Base-by-base conservation (phyloP, 2,797 vertebrate species). In the Zalophus californianus region DNA sequence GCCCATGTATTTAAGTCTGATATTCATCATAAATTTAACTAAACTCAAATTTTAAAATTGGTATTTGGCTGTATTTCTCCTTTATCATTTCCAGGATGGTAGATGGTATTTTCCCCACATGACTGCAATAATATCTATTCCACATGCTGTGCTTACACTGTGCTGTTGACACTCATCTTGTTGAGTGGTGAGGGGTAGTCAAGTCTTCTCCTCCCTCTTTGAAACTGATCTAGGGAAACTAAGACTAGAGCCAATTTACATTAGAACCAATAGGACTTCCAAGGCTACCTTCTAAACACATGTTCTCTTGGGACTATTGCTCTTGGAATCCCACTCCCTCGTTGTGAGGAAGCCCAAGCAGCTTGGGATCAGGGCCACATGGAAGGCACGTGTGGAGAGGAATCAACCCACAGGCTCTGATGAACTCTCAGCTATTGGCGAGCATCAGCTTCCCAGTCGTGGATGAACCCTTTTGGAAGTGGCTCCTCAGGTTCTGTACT, bases 31-130 rank as follows among this genome's bases (percentile, higher is more conserved):
- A 86, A 82, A 80, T 64, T 86, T 62, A 44, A 91, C 16, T 35
- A n/a, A 83, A 58, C 70, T 54, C 44, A 91, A 44, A 52, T 75
- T 72, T 78, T 44, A n/a, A 96, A 94, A 54, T 75, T 83, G 73
- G 2, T 75, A 68, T 48, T 90, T 85, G 50, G 32, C 18, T 85
- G 0, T 38, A 66, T 75, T 90, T 96, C 18, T 91, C 9, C 20
- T 89, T 77, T 44, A 20, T 32, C 88, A 41, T 54, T 66, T 86
- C 64, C 41, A 73, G 3, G 5, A 2, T 66, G 7, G 0, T 2
- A 60, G 78, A 52, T 7, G 35, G 7, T n/a, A 54, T 86, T 80
- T 96, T 83, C 18, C 86, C 20, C 21, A 77, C 38, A 7, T 15
- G 2, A n/a, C n/a, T 54, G 20, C 72, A 92, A 48, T 3, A 29